Evolutionary conservation across 2,113 vertebrate genomes (phyloP), one percentile per base, ranked within the genome.

Genomic region (Eulacestoma nigropectus): DNA sequence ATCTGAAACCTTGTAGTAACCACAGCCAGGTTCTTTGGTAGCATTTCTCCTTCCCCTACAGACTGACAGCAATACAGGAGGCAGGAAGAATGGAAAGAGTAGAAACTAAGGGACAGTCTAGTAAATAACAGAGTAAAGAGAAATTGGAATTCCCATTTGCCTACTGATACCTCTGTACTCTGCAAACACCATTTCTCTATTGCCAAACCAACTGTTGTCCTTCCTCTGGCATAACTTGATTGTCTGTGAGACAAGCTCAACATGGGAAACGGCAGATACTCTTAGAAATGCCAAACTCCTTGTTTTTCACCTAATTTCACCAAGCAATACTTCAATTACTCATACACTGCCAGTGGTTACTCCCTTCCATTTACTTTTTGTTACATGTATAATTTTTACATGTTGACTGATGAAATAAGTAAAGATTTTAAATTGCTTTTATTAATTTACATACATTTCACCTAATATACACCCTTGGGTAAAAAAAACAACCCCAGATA

Each of bases 361-460:
- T 47, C 21, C 27, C 33, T 87, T 46, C n/a, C 41, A 19, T 60
- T 89, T 87, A 56, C 30, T 29, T 95, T 80, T 72, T 55, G 55
- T 19, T 50, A 52, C 30, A n/a, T 0, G 0, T 20, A 41, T 16
- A 18, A 33, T 23, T 35, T 57, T 42, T 53, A 73, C 8, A 33
- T 11, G 16, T 32, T 64, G 55, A 72, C 52, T 22, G 35, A 72
- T 23, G 6, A 93, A 84, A 59, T 49, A 47, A 60, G 11, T 41
- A 50, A 75, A 72, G 7, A 69, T 62, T 93, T 79, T 39, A 26
- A 44, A 64, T 44, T 46, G 1, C 11, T 74, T 80, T 69, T 55
- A 68, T 55, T 85, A 5, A 74, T 86, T 77, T 64, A 23, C 15
- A 52, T 35, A 49, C 23, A 52, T 57, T 76, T 64, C 13, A 77